phyloP scores from a whole-genome alignment of 2,113 vertebrate species.

The Sebastes fasciatus region DNA sequence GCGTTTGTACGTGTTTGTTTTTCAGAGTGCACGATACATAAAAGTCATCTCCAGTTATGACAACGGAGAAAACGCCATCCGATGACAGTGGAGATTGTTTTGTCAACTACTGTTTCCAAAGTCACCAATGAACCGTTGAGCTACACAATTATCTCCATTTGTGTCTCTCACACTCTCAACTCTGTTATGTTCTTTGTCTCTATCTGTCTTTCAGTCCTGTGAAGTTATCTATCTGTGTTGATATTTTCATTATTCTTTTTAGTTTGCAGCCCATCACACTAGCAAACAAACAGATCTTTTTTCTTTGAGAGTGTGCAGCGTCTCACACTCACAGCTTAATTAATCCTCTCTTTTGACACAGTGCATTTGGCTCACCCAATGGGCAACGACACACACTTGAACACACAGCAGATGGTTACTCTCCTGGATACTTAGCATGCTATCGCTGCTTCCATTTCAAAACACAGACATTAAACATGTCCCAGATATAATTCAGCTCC shows the following conservation, averaged over 20 bases:
- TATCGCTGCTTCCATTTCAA: slow-evolving; percentile 14
- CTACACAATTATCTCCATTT: not conserved
- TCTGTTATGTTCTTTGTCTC: not conserved
- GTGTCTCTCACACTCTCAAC: not conserved
- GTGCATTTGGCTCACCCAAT: slow-evolving; percentile 3
- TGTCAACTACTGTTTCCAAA: not conserved
- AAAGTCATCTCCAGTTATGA: not conserved
- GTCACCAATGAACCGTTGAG: not conserved
- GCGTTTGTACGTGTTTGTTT: no score
- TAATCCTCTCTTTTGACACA: slow-evolving; percentile 7
- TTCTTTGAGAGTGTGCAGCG: not conserved
- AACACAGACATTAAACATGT: slow-evolving; percentile 37
- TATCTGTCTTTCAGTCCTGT: not conserved
- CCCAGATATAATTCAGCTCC: slow-evolving; percentile 38
- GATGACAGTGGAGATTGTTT: not conserved
- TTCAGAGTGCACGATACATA: no score
- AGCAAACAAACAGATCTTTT: not conserved
- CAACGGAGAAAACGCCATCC: not conserved
- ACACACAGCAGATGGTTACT: slow-evolving; percentile 42
- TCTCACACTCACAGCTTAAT: slow-evolving; percentile 19
- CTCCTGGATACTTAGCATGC: slow-evolving; percentile 41
- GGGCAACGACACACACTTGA: not conserved
- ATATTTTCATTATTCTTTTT: not conserved
- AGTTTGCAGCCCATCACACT: not conserved
- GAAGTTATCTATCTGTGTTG: not conserved